Base-by-base conservation (phyloP, 2,797 vertebrate genomes). In the Darevskia nairensis region DNA sequence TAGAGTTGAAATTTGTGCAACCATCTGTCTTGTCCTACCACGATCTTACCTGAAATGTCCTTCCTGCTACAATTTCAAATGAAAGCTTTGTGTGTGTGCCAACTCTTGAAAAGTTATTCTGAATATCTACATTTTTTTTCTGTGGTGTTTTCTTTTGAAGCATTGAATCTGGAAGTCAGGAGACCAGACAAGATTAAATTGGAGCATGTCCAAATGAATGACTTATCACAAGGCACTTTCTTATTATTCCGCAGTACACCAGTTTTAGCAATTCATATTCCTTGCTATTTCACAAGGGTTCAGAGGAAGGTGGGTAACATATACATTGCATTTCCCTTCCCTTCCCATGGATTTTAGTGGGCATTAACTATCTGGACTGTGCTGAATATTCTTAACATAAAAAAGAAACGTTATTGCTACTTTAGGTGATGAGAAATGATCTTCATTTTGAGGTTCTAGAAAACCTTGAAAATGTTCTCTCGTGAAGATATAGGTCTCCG, bases 1-100 rank as follows among this genome's bases (percentile, higher is more conserved):
- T 77, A 61, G 39, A 77, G 10, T 29, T 75, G 61, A 64, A 82
- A 75, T 82, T 66, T 39, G 64, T 50, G 5, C 29, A 64, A 46
- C 8, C 7, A 46, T 3, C 66, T 87, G 59, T 50, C 71, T 50
- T 50, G 23, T 76, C 59, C 8, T 32, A 29, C 21, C 59, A 64
- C 6, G 55, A 50, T 44, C 11, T 55, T 64, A 68, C n/a, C 41
- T 69, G 68, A 68, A 78, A 25, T 72, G 7, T 66, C n/a, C 55
- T 82, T 74, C 35, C 39, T 75, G 23, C 81, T 87, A 81, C 19
- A 76, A 25, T 77, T 55, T 82, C 46, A 85, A 66, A 82, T 44
- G 39, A n/a, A 66, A 66, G 35, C 39, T 46, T 55, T 35, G 25
- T 72, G 3, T 66, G 50, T 55, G 13, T 82, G 29, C 13, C 39